Evolutionary conservation across 2,888 invertebrate genomes (phyloP).

Genomic region (Toxonevra muliebris): DNA sequence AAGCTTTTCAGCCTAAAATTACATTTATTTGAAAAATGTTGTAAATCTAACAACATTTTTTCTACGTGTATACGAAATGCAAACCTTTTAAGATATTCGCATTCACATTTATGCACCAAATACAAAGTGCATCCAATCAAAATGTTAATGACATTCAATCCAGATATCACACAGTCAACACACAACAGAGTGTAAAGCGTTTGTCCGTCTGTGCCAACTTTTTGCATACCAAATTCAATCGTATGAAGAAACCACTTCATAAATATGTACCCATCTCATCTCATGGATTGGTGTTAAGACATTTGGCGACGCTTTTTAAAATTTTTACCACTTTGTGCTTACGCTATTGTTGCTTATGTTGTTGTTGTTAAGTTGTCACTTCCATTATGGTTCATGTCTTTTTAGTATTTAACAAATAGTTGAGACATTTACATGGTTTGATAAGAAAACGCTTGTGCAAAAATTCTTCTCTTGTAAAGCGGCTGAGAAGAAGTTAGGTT

Average conservation of each 20-base stretch:
- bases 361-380: constrained; percentile 58
- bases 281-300: constrained; percentile 18
- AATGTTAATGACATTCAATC: constrained; percentile 65
- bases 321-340: constrained; percentile 32
- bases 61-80: constrained; percentile 40
- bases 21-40: too few relatives aligned
- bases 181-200: too few relatives aligned
- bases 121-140: constrained; percentile 47
- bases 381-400: constrained; percentile 60
- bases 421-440: constrained; percentile 61
- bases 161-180: constrained; percentile 44
- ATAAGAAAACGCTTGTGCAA: constrained; percentile 44
- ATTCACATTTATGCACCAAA: neutral
- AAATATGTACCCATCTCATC: constrained; percentile 21
- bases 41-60: neutral
- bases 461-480: too few relatives aligned
- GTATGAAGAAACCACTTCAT: constrained; percentile 18
- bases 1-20: too few relatives aligned
- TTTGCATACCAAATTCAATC: too few relatives aligned
- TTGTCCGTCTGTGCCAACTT: too few relatives aligned
- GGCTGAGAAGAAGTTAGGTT: constrained; percentile 5
- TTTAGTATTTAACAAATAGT: constrained; percentile 63
- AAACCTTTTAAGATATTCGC: constrained; percentile 43
- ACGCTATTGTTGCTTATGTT: constrained; percentile 27
- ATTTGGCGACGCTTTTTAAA: constrained; percentile 51